Percentiles rank a stretch among this genome's conserved stretches.
phyloP scores from a whole-genome alignment of 2,888 invertebrate species.

The Myopa testacea region DNA sequence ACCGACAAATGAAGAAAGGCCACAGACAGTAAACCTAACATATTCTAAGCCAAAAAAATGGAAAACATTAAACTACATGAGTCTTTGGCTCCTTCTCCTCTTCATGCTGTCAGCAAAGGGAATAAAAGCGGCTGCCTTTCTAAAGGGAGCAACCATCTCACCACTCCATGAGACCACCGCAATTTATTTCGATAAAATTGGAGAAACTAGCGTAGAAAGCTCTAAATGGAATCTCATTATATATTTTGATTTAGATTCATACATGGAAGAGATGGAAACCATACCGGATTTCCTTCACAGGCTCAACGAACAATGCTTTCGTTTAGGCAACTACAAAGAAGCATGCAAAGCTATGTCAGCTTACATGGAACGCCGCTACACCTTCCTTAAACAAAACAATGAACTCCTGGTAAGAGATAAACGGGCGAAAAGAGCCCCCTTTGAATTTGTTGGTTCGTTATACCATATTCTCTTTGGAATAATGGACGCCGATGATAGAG shows the following conservation, averaged over 20 bases:
- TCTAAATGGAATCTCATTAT: conserved; percentile 33
- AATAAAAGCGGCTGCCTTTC: too few species aligned
- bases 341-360: background rate
- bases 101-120: too few species aligned
- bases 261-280: conserved; percentile 9
- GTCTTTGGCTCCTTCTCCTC: too few species aligned
- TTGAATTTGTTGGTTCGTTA: conserved; percentile 23
- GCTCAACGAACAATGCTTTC: background rate
- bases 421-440: conserved; percentile 14
- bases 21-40: too few species aligned
- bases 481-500: conserved; percentile 34
- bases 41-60: too few species aligned
- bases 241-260: conserved; percentile 10
- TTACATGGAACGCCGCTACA: background rate
- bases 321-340: too few species aligned
- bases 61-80: too few species aligned
- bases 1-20: too few species aligned
- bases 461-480: conserved; percentile 14
- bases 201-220: conserved; percentile 14
- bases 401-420: conserved; percentile 11
- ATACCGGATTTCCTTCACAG: background rate
- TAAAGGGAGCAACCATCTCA: too few species aligned
- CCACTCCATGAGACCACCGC: too few species aligned
- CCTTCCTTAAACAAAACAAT: conserved; percentile 12
- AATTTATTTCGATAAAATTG: too few species aligned